Evolutionary conservation across 2,888 invertebrate species (phyloP).

Genomic region (Dioctria linearis): DNA sequence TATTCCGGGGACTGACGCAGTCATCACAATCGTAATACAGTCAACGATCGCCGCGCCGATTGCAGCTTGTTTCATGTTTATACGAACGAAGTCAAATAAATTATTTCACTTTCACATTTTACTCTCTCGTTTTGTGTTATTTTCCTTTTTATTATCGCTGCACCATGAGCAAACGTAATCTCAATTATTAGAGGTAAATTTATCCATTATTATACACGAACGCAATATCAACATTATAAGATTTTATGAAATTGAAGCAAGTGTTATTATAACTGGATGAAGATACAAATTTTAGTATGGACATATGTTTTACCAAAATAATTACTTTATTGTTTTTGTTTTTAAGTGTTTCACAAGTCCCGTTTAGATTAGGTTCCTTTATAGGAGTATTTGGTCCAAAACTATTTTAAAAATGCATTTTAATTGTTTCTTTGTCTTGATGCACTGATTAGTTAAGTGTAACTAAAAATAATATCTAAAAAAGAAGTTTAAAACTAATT

Average conservation of each 20-base stretch:
- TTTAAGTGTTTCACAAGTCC: too few species aligned
- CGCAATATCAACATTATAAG: background rate
- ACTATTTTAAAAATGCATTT: too few species aligned
- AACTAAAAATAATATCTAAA: too few species aligned
- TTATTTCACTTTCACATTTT: slow-evolving; percentile 29
- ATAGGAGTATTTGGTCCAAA: too few species aligned
- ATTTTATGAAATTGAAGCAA: background rate
- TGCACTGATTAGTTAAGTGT: too few species aligned
- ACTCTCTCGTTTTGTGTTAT: background rate
- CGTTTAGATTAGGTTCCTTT: too few species aligned
- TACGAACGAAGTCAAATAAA: slow-evolving; percentile 19
- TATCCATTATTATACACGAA: background rate
- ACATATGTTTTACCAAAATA: too few species aligned
- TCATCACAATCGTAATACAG: background rate
- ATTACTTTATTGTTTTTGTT: too few species aligned
- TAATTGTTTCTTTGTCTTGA: too few species aligned
- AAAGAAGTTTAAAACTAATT: too few species aligned
- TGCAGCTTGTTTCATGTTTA: background rate
- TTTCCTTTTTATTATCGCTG: background rate
- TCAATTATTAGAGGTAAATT: background rate
- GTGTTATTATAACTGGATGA: background rate
- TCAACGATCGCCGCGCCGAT: background rate
- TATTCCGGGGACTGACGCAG: background rate
- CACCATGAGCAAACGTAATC: background rate
- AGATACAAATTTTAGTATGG: too few species aligned